Base-by-base conservation (phyloP, 2,797 vertebrate genomes). In the Avahi laniger region DNA sequence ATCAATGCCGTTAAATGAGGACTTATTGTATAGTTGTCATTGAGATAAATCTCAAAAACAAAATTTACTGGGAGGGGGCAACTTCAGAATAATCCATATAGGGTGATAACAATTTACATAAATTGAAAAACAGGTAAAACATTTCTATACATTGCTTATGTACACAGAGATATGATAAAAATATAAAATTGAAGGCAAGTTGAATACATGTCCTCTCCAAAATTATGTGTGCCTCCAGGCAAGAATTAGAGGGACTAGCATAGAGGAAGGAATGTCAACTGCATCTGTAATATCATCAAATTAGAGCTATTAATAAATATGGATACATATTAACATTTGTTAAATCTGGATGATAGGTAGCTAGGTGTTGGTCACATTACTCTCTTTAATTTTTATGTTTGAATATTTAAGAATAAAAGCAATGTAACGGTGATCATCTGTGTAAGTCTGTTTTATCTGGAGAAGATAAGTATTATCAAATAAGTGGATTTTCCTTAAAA, bases 391-490 rank as follows among this genome's bases (percentile, higher is more conserved):
- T 57, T 96, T 81, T 83, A 52, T 65, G 33, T 87, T 33, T 93
- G 13, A 69, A 30, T 79, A 93, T 63, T 89, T 81, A 67, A 33
- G 70, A 80, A 57, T 95, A 38, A 92, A 83, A 76, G 4, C 35
- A 41, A 28, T 69, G 17, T 26, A 24, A 33, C 22, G 65, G 8
- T 17, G 30, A 86, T 13, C n/a, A 63, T 87, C 43, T 59, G 0
- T 26, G 9, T 75, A 78, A 75, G 22, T 75, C 46, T 86, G 7
- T 82, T 67, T 41, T 78, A 84, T 61, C 35, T 82, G 28, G 43
- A 43, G 50, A 94, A 80, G 54, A 61, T 67, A 70, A 91, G 59
- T 75, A 91, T 72, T 73, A 28, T 35, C 54, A 93, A 92, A 61
- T 67, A 65, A 84, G 7, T 61, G 11, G 9, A 35, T 81, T 92